These are phyloP conservation scores for Nemotelus nigrinus DNA, from an alignment of 2,888 invertebrate species.

Conservation along the genomic window DNA sequence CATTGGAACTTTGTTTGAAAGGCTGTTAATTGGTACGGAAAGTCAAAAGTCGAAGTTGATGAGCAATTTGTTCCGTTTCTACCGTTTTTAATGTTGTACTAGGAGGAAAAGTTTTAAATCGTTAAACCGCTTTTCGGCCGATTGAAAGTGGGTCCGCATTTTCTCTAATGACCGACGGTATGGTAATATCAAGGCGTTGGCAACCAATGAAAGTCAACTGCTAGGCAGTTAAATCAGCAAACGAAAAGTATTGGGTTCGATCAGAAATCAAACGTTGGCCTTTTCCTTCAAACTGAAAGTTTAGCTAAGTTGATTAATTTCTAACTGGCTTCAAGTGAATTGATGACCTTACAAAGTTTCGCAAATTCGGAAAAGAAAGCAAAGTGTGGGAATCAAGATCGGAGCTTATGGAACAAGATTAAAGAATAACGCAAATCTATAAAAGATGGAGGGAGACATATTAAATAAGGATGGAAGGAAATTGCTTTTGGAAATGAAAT, in stretches of 20 bases:
- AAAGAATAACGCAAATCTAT: too few species aligned
- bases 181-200: too few species aligned
- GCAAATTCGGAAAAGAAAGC: not conserved
- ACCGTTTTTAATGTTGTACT: too few species aligned
- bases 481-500: too few species aligned
- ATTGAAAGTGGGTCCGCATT: conserved; percentile 8
- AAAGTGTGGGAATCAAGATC: too few species aligned
- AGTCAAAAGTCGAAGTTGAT: conserved; percentile 13
- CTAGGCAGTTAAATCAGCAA: too few species aligned
- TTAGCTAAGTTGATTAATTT: conserved; percentile 42
- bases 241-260: too few species aligned
- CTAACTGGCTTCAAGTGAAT: conserved; percentile 38
- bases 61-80: conserved; percentile 2
- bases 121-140: not conserved
- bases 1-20: not conserved
- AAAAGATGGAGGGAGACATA: too few species aligned
- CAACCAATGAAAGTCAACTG: too few species aligned
- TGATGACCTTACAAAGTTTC: conserved; percentile 44
- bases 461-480: too few species aligned
- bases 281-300: not conserved
- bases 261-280: too few species aligned
- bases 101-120: not conserved
- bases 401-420: too few species aligned
- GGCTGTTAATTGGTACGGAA: conserved; percentile 25
- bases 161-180: conserved; percentile 1